phyloP scores from a whole-genome alignment of 2,797 vertebrate genomes.

The Rachycentron canadum region DNA sequence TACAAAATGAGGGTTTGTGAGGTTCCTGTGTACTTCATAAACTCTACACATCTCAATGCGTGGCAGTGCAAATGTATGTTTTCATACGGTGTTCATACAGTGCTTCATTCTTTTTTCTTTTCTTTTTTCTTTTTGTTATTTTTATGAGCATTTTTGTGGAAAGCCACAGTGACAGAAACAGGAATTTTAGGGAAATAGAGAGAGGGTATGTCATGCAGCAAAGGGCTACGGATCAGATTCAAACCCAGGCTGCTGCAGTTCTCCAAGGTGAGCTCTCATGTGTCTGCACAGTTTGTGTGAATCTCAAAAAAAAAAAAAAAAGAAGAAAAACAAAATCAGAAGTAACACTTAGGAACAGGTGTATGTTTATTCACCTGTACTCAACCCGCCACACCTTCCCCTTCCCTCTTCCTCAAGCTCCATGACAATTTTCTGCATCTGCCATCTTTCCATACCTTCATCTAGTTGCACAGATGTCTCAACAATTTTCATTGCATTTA shows the following conservation, averaged over 20 bases:
- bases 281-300: not conserved
- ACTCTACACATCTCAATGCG: not conserved
- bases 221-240: too few species aligned
- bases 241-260: too few species aligned
- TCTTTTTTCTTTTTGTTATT: too few species aligned
- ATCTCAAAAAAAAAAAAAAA: slow-evolving; percentile 17
- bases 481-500: slow-evolving; percentile 20
- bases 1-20: slow-evolving; percentile 21
- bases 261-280: too few species aligned
- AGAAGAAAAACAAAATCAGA: not conserved
- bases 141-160: too few species aligned
- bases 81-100: not conserved
- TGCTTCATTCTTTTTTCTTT: not conserved
- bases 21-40: not conserved
- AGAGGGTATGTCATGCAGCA: too few species aligned
- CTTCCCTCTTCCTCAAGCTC: too few species aligned
- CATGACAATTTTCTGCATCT: slow-evolving; percentile 1
- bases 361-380: slow-evolving; percentile 16
- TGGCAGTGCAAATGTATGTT: slow-evolving; percentile 12
- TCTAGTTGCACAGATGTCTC: slow-evolving; percentile 32
- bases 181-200: too few species aligned
- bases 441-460: not conserved
- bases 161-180: too few species aligned
- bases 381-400: not conserved
- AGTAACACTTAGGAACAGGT: slow-evolving; percentile 41